Conservation (phyloP, 1,140 invertebrate genomes). For the Pseudomyrmex pallidus region DNA sequence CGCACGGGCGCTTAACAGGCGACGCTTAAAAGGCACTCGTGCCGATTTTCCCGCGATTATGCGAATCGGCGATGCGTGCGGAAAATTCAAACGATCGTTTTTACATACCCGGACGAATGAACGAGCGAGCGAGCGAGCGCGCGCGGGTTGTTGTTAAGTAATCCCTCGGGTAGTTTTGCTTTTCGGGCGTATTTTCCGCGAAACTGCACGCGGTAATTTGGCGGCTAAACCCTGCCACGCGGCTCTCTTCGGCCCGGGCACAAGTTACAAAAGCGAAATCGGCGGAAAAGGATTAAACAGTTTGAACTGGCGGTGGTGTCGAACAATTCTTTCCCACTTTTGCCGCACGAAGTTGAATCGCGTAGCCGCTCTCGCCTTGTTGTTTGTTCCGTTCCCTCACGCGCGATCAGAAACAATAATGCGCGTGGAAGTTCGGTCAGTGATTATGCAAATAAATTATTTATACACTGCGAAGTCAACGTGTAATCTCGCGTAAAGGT, state of each 20-base stretch:
- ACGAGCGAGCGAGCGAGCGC: not conserved
- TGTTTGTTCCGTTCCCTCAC: not conserved
- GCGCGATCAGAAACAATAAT: slow-evolving; percentile 25
- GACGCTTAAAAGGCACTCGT: slow-evolving; percentile 39
- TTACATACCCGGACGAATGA: slow-evolving; percentile 28
- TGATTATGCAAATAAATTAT: slow-evolving; percentile 27
- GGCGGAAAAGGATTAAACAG: slow-evolving; percentile 64
- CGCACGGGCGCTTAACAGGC: slow-evolving; percentile 25
- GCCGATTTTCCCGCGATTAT: slow-evolving; percentile 48
- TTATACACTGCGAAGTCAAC: not conserved
- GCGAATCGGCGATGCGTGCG: slow-evolving; percentile 40
- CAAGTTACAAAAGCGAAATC: slow-evolving; percentile 53
- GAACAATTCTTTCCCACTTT: slow-evolving; percentile 47
- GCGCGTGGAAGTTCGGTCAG: slow-evolving; percentile 25
- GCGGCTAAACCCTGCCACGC: slow-evolving; percentile 4
- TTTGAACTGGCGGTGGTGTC: slow-evolving; percentile 40
- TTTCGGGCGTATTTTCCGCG: slow-evolving; percentile 6
- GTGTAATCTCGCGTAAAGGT: not conserved
- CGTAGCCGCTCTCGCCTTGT: not conserved
- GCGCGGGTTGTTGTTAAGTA: slow-evolving; percentile 33
- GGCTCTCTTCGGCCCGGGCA: slow-evolving; percentile 12
- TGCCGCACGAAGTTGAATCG: slow-evolving; percentile 35
- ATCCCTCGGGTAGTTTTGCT: slow-evolving; percentile 29
- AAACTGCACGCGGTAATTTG: slow-evolving; percentile 47
- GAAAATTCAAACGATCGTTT: slow-evolving; percentile 42